Evolutionary conservation across 2,888 invertebrate genomes (phyloP).

Genomic region (Drosophila formosana): DNA sequence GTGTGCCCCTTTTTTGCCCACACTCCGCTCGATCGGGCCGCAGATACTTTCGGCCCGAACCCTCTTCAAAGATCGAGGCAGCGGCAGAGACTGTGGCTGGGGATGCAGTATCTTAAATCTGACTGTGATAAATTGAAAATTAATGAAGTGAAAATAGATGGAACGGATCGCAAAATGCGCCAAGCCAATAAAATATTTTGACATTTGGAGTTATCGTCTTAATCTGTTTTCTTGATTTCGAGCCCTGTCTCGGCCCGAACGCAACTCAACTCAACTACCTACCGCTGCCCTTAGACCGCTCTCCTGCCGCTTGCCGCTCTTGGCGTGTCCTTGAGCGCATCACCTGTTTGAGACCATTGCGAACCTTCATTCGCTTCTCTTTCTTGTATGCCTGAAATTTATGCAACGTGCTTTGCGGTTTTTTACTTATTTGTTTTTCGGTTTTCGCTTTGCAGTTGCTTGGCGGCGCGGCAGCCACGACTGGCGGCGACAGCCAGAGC

Average conservation of each 20-base stretch:
- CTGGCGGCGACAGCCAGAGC: constrained; percentile 70
- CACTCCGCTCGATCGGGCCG: constrained; percentile 59
- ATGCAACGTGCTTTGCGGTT: constrained; percentile 30
- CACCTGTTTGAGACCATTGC: constrained; percentile 62
- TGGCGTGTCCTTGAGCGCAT: constrained; percentile 58
- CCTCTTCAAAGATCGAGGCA: constrained; percentile 69
- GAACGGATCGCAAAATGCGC: constrained; percentile 85
- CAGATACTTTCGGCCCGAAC: constrained; percentile 62
- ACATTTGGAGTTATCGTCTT: constrained; percentile 85
- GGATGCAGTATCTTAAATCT: constrained; percentile 80
- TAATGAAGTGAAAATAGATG: constrained; percentile 85
- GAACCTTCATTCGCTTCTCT: constrained; percentile 32
- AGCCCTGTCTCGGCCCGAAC: constrained; percentile 13
- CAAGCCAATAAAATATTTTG: constrained; percentile 85
- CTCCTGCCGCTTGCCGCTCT: not conserved
- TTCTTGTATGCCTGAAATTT: constrained; percentile 48
- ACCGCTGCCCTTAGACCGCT: constrained; percentile 10
- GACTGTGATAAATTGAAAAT: constrained; percentile 85
- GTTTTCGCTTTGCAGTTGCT: constrained; percentile 65
- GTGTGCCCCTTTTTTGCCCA: constrained; percentile 37
- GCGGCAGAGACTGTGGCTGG: constrained; percentile 11
- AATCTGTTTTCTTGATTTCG: constrained; percentile 84
- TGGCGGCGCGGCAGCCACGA: constrained; percentile 62
- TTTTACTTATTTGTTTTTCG: constrained; percentile 23
- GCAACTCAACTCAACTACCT: constrained; percentile 1